Base-by-base conservation (phyloP, 2,888 invertebrate genomes). In the Pyrrhia umbra region DNA sequence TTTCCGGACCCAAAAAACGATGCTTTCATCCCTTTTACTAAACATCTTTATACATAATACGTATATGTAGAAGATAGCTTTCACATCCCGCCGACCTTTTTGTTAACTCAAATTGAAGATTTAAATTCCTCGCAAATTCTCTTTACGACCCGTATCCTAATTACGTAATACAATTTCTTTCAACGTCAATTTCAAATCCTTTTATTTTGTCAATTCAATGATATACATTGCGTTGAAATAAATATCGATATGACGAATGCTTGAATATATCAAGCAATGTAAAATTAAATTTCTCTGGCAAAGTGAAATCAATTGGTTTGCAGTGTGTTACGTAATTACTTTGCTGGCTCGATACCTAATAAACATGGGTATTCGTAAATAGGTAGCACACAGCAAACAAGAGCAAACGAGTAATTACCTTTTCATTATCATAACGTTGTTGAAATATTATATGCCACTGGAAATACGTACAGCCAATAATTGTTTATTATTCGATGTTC, bases 1-100 rank as follows among this genome's bases (percentile, higher is more conserved):
- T 70, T 76, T 79, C 73, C 76, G 73, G 62, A 67, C 76, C 73
- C 76, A 8, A 68, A 34, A 69, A 79, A 65, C 56, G 74, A 68
- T 50, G 47, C 60, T 34, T 51, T 52, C 55, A 65, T 63, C 76
- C 76, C 57, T 79, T 78, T 76, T 45, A 63, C 49, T 47, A 68
- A 67, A 76, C 59, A 73, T 60, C 55, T 61, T 61, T 73, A 60
- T 49, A 68, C 64, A 67, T 57, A 57, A 68, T 61, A 68, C 21
- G n/a, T 43, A 42, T n/a, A 51, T 45, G 60, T 72, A 56, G 45
- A 58, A 62, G 49, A 59, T 65, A 58, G 54, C 50, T 60, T 57
- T 55, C 54, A 64, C 54, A 47, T 56, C 46, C 59, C 23, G 51
- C 46, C 71, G 60, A 77, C 68, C 68, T 75, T 77, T 75, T 73